phyloP scores from a whole-genome alignment of 2,113 vertebrate species.

The Porphyrio hochstetteri region DNA sequence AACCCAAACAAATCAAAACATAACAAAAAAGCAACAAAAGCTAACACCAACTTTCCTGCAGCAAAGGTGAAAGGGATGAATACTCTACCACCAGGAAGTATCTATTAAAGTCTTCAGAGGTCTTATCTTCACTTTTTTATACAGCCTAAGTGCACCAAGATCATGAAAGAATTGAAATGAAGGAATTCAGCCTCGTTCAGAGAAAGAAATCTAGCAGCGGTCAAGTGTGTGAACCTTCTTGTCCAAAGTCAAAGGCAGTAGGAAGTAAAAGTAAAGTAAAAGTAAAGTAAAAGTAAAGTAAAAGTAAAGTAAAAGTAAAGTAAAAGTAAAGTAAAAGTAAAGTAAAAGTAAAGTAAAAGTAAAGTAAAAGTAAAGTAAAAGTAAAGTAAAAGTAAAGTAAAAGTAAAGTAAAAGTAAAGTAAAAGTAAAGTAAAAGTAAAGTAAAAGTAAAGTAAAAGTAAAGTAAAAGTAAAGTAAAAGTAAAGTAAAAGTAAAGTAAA shows the following conservation, averaged over 20 bases:
- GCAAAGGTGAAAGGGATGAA: background rate
- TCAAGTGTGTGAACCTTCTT: background rate
- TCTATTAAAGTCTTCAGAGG: background rate
- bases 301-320: too few species aligned
- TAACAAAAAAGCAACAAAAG: background rate
- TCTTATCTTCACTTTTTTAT: background rate
- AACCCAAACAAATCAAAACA: background rate
- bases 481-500: too few species aligned
- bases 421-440: too few species aligned
- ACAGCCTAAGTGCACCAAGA: background rate
- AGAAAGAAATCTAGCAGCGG: background rate
- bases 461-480: too few species aligned
- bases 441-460: too few species aligned
- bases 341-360: too few species aligned
- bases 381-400: too few species aligned
- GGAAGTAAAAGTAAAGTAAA: too few species aligned
- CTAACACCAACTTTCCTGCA: background rate
- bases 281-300: too few species aligned
- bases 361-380: too few species aligned
- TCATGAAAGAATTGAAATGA: background rate
- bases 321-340: too few species aligned
- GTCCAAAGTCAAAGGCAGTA: background rate
- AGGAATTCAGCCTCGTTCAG: background rate
- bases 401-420: too few species aligned
- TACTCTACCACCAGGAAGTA: background rate